Base-by-base conservation (phyloP, 2,888 invertebrate genomes). In the Dione vanillae region DNA sequence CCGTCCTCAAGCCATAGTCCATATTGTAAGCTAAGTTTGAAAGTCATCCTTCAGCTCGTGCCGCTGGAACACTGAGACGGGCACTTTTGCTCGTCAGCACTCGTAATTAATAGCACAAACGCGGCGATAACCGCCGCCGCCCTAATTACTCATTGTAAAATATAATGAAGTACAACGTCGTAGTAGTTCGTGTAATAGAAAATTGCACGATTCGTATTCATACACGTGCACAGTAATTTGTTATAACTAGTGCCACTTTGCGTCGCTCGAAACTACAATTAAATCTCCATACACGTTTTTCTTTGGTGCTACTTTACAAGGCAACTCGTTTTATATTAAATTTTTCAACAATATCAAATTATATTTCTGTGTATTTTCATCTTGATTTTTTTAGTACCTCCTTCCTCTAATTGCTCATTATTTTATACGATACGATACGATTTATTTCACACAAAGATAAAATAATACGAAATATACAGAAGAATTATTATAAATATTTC, bases 121-220 rank as follows among this genome's bases (percentile, higher is more conserved):
- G 59, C n/a, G 11, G n/a, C 52, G 14, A 2, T 2, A 12, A 1
- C 12, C n/a, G n/a, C 20, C 45, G 43, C 27, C 61, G 45, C 27
- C n/a, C 16, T 61, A 61, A 61, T 61, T 45, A 41, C 11, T 45
- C 61, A 45, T 45, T 45, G 43, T 61, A 14, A 11, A 27, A 61
- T 45, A 45, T 45, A 61, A 45, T 61, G 27, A 61, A 43, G 10
- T 45, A 45, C 61, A n/a, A 45, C 11, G 6, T 43, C n/a, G n/a
- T 27, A 35, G 49, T 56, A 56, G 56, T 56, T 45, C 59, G 27
- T 61, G 27, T 61, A 61, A 61, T 61, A 61, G 45, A 61, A 61
- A 61, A 27, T 27, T 16, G 45, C 61, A 45, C 61, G 61, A 61
- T 11, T 45, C 45, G 14, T 37, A 56, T 56, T 54, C 54, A 16